phyloP scores from a whole-genome alignment of 35 echinoderm and acorn worm species.

The Anneissia japonica region DNA sequence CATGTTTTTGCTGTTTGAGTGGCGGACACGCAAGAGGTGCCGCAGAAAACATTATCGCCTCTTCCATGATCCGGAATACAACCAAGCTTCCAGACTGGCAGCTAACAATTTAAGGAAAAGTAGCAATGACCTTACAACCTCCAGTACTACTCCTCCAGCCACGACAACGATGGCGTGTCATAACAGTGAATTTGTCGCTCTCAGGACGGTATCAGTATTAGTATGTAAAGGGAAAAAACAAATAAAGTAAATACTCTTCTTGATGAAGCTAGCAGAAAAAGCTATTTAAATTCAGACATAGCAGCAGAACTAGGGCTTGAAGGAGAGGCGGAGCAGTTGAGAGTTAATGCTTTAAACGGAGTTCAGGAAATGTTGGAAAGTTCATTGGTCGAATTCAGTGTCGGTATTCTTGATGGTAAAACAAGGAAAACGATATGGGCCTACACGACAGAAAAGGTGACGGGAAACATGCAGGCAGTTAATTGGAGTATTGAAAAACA shows the following conservation, averaged over 20 bases:
- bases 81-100: not conserved
- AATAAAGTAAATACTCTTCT: constrained; percentile 14
- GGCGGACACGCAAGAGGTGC: not conserved
- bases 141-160: not conserved
- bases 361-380: not conserved
- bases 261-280: not conserved
- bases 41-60: not conserved
- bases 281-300: constrained; percentile 1
- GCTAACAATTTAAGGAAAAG: not conserved
- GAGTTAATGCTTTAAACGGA: not conserved
- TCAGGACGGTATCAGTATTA: not conserved
- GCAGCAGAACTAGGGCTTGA: not conserved
- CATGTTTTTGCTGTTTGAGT: constrained; percentile 1
- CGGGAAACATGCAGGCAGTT: not conserved
- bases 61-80: not conserved
- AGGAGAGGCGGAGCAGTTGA: not conserved
- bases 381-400: not conserved
- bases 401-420: not conserved
- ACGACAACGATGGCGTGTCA: no score
- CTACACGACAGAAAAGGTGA: not conserved
- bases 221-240: not conserved
- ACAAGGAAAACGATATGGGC: not conserved
- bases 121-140: not conserved
- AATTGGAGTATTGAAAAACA: not conserved
- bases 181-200: no score